phyloP scores from a whole-genome alignment of 2,888 invertebrate genomes.

The Sialis lutaria region DNA sequence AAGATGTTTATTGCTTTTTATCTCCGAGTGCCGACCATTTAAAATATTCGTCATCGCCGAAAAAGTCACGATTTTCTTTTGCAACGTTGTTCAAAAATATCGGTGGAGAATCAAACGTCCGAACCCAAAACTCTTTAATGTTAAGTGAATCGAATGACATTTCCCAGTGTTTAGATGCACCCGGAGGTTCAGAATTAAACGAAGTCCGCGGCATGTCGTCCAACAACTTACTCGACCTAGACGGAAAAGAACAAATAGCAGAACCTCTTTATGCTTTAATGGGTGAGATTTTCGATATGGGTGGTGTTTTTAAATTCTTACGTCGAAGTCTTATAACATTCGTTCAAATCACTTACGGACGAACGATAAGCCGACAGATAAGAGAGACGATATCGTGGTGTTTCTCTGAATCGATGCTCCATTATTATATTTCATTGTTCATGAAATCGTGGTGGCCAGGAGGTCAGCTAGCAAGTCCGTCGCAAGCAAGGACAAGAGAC shows the following conservation, averaged over 20 bases:
- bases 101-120: constrained; percentile 14
- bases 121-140: constrained; percentile 13
- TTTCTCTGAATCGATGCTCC: constrained; percentile 79
- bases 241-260: constrained; percentile 70
- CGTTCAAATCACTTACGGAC: constrained; percentile 82
- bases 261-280: constrained; percentile 77
- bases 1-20: constrained; percentile 79
- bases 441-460: constrained; percentile 84
- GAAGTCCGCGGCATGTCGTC: constrained; percentile 25
- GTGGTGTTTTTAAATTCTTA: constrained; percentile 76
- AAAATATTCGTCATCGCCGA: constrained; percentile 59
- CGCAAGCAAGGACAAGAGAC: constrained; percentile 34
- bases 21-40: constrained; percentile 82
- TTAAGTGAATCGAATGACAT: constrained; percentile 63
- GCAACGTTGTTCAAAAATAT: constrained; percentile 64
- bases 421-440: constrained; percentile 68
- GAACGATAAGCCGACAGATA: constrained; percentile 82
- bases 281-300: constrained; percentile 79
- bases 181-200: constrained; percentile 24
- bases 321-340: constrained; percentile 76
- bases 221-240: constrained; percentile 29
- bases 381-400: constrained; percentile 74
- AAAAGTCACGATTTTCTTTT: constrained; percentile 75
- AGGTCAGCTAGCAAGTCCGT: constrained; percentile 47
- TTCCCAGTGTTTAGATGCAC: constrained; percentile 57